Evolutionary conservation across 2,888 invertebrate genomes (phyloP).

Genomic region (Entomobrya proxima): DNA sequence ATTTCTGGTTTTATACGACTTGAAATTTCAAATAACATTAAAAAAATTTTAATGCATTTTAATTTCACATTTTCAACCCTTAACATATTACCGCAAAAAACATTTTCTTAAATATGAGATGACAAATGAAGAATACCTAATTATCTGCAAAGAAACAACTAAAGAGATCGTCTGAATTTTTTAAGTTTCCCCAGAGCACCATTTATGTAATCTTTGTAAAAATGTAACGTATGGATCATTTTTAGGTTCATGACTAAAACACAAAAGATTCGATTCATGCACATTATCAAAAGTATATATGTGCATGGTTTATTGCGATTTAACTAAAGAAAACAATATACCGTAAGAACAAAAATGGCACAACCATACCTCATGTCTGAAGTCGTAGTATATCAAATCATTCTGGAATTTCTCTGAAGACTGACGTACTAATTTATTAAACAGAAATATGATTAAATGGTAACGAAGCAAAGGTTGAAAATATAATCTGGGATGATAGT

Average conservation of each 20-base stretch:
- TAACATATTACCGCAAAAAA: too few species aligned
- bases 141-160: too few species aligned
- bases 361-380: constrained; percentile 63
- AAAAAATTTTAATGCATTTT: not conserved
- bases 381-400: constrained; percentile 52
- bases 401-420: constrained; percentile 62
- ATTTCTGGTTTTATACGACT: constrained; percentile 1
- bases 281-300: not conserved
- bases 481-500: not conserved
- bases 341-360: constrained; percentile 44
- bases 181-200: too few species aligned
- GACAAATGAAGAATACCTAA: too few species aligned
- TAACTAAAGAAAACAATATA: not conserved
- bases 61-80: not conserved
- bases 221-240: not conserved
- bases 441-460: not conserved
- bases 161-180: too few species aligned
- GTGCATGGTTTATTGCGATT: not conserved
- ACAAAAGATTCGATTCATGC: not conserved
- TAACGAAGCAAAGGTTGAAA: not conserved
- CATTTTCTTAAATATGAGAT: too few species aligned
- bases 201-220: too few species aligned
- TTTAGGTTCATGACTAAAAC: not conserved
- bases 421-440: constrained; percentile 56
- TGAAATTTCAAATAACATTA: not conserved